Evolutionary conservation across 2,797 vertebrate genomes (phyloP), one percentile per base, ranked within the genome.

Genomic region (Poliocrania exsul): DNA sequence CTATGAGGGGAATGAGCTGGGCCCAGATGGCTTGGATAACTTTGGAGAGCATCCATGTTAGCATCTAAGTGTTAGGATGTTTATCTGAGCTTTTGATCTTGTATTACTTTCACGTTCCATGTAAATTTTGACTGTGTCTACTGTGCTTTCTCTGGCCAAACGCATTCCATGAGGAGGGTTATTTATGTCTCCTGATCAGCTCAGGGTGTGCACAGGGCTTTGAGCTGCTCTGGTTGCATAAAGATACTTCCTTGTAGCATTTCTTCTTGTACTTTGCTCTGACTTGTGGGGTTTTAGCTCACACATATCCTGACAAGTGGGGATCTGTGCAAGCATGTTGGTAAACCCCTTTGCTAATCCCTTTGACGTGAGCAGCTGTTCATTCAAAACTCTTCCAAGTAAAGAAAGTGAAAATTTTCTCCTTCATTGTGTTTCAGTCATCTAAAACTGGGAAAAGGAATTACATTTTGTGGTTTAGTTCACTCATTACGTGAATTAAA

Each of bases 351-450:
- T 72, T 1, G 2, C 29, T 95, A 91, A 89, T 90, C 62, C 49
- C 40, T 72, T 83, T 88, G 82, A 69, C 28, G 33, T 28, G 26
- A 91, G 33, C 64, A 91, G 40, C 35, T 2, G 0, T 61, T 89
- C 38, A 62, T 50, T 87, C 69, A 81, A 86, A 95, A 83, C 50
- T 47, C 65, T 58, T 83, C 31, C 62, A 86, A 79, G 79, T 37
- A 88, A 88, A 93, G 80, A 86, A 71, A 84, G 29, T 38, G 23
- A 58, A 88, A 66, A 58, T 65, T 83, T 86, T 93, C 65, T 88
- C 62, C 49, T 81, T 92, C 77, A 49, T 49, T 65, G 28, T 81
- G 33, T 87, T 93, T 75, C 81, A 88, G 79, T 69, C 72, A 66
- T 35, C 80, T 71, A 86, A 84, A 93, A 69, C 69, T 31, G 26